Percentiles rank a stretch among this genome's conserved stretches.
phyloP scores from a whole-genome alignment of 2,797 vertebrate genomes.

The Typhlichthys subterraneus region DNA sequence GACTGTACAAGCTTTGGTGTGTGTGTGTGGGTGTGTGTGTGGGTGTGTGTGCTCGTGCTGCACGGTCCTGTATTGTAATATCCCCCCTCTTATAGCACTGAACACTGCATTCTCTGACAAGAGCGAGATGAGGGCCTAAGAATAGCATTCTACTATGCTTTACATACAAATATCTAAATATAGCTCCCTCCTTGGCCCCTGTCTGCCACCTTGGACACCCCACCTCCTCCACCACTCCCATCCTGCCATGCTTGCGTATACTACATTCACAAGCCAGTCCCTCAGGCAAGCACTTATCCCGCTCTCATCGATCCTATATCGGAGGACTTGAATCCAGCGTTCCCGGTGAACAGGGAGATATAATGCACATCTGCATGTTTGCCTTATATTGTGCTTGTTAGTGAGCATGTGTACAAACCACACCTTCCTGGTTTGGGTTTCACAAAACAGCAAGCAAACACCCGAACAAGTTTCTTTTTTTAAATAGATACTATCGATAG shows the following conservation, averaged over 20 bases:
- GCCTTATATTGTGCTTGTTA: neutral
- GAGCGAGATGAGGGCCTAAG: constrained; percentile 20
- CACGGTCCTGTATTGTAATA: constrained; percentile 41
- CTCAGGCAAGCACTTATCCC: constrained; percentile 34
- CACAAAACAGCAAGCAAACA: neutral
- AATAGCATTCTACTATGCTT: constrained; percentile 29
- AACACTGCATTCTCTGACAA: constrained; percentile 8
- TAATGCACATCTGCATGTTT: constrained; percentile 15
- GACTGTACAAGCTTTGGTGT: neutral
- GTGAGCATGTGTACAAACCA: constrained; percentile 1
- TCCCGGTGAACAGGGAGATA: neutral
- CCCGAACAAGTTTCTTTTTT: no score
- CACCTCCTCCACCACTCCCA: neutral
- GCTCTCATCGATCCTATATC: constrained; percentile 27
- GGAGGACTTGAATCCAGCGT: constrained; percentile 30
- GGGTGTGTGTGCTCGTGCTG: neutral
- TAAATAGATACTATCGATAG: no score
- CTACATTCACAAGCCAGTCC: constrained; percentile 43
- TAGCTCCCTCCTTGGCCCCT: constrained; percentile 31
- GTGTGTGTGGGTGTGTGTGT: neutral
- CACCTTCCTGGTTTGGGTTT: neutral
- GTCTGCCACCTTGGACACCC: constrained; percentile 32
- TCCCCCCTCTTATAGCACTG: constrained; percentile 10
- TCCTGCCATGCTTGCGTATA: constrained; percentile 18
- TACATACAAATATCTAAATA: constrained; percentile 48